Conservation (phyloP, 1,140 invertebrate species). For the Plectrocnemia conspersa region DNA sequence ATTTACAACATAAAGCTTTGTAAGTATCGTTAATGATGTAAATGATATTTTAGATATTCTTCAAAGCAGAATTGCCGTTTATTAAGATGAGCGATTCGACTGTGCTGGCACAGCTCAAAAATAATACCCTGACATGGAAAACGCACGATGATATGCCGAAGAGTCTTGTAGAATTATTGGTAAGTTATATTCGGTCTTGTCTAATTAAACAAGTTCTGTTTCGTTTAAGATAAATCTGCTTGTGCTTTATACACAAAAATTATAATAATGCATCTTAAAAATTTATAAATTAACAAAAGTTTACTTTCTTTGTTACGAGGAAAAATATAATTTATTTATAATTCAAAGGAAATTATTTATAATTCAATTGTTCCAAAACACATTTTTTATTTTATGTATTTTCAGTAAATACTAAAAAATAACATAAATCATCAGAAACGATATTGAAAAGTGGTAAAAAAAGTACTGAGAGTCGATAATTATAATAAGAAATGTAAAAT, state of each 20-base stretch:
- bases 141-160: slow-evolving; percentile 60
- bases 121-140: slow-evolving; percentile 61
- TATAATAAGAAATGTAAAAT: too few species aligned
- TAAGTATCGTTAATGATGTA: not conserved
- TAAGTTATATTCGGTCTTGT: slow-evolving; percentile 42
- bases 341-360: not conserved
- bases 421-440: too few species aligned
- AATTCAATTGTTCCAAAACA: not conserved
- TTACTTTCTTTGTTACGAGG: not conserved
- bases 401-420: too few species aligned
- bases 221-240: not conserved
- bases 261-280: not conserved
- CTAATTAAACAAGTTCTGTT: not conserved
- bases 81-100: slow-evolving; percentile 73
- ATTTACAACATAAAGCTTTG: not conserved
- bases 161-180: slow-evolving; percentile 58
- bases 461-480: too few species aligned
- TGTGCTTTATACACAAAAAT: not conserved
- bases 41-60: slow-evolving; percentile 58
- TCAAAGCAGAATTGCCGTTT: slow-evolving; percentile 82
- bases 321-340: not conserved
- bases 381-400: too few species aligned
- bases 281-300: not conserved
- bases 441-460: too few species aligned
- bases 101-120: slow-evolving; percentile 66